Evolutionary conservation across 2,888 invertebrate genomes (phyloP).

Genomic region (Drosophila yooni): DNA sequence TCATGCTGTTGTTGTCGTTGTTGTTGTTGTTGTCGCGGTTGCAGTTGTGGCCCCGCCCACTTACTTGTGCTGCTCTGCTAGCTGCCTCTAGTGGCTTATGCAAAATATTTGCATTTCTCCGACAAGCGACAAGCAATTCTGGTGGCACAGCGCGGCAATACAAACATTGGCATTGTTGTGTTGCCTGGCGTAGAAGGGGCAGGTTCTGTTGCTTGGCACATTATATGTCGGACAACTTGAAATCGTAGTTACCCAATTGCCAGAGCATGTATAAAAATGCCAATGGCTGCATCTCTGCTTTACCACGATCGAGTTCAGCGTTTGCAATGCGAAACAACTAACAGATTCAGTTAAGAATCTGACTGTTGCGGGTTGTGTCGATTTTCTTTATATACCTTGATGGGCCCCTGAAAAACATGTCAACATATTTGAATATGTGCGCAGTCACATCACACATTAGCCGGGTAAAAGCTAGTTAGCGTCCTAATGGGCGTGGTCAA

Average conservation of each 20-base stretch:
- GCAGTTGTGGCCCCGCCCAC: neutral
- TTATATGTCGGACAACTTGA: slow-evolving; percentile 34
- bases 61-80: slow-evolving; percentile 5
- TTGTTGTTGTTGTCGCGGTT: neutral
- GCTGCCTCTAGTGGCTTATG: slow-evolving; percentile 52
- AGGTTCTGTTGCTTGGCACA: neutral
- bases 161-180: neutral
- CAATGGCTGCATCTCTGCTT: slow-evolving; percentile 19
- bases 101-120: slow-evolving; percentile 56
- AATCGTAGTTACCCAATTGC: slow-evolving; percentile 22
- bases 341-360: neutral
- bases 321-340: neutral
- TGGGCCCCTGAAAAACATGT: neutral
- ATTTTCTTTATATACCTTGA: neutral
- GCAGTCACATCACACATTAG: slow-evolving; percentile 16
- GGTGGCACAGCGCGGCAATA: neutral
- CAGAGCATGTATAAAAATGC: slow-evolving; percentile 20
- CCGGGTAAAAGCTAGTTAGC: slow-evolving; percentile 10
- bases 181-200: neutral
- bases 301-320: slow-evolving; percentile 23
- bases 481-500: slow-evolving; percentile 43
- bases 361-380: neutral
- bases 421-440: slow-evolving; percentile 7
- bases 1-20: neutral
- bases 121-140: slow-evolving; percentile 40